Base-by-base conservation (phyloP, 1,140 invertebrate species). In the Drosophila watanabei region DNA sequence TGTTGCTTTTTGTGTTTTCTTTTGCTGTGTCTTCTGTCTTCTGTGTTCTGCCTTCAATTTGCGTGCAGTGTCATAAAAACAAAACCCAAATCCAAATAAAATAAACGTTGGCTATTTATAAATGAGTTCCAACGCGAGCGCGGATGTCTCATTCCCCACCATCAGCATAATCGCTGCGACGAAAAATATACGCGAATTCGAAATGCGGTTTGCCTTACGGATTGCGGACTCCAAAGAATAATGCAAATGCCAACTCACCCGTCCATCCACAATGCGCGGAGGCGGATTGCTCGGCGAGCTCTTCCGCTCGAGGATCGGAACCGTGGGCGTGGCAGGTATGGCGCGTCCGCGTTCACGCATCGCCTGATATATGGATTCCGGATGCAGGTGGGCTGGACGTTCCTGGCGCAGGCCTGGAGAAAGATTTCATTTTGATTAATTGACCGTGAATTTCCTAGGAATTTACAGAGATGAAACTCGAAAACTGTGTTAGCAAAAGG, bases 361-460 rank as follows among this genome's bases (percentile, higher is more conserved):
- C n/a, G 97, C 97, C 63, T 97, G 97, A 94, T 98, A 97, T 56
- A 97, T 94, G 52, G 96, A 95, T 75, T 97, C 96, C 24, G 96
- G 96, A 82, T 95, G 95, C 59, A 96, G 86, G 87, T 97, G 96
- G n/a, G 96, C 94, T 32, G 97, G 96, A 33, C 97, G 94, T 92
- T 98, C 97, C 93, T 97, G 97, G 80, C 95, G 95, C 80, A 97
- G 94, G 91, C 94, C 97, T 98, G 91, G 91, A 43, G 39, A 62
- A 63, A 59, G 49, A 70, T 41, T 41, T 20, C 13, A 33, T 37
- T 57, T 46, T 46, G 20, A 45, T 56, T 58, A 11, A 18, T 69
- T 52, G 18, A 33, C 24, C 33, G 0, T 37, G 10, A 37, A 49
- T 39, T 41, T 57, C 13, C 10, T 33, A 28, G n/a, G 14, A 37